A percentile compares a stretch with the other conserved stretches of the same genome.
These are phyloP conservation scores for Arrhopalites spinosus DNA, from an alignment of 2,888 invertebrate species.

Conservation along the genomic window DNA sequence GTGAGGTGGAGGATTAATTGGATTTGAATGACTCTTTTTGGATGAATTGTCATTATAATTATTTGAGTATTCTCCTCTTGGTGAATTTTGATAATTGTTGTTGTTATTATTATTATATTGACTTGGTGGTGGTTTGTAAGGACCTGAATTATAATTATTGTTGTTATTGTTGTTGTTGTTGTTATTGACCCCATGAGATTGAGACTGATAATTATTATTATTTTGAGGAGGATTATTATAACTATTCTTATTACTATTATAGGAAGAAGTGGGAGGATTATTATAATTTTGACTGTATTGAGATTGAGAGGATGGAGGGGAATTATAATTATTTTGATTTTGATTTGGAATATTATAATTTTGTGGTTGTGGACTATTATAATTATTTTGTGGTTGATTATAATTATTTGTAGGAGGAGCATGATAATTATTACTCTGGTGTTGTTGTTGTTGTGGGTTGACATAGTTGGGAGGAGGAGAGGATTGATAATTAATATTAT, in stretches of 20 bases:
- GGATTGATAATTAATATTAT: slow-evolving; percentile 3
- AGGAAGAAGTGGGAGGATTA: slow-evolving; percentile 15
- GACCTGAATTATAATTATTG: neutral
- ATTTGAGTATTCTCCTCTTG: slow-evolving; percentile 5
- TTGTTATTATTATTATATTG: neutral
- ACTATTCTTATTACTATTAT: slow-evolving; percentile 28
- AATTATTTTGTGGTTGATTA: neutral
- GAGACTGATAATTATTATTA: slow-evolving; percentile 2
- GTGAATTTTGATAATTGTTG: neutral
- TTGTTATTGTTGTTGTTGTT: neutral
- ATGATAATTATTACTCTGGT: slow-evolving; percentile 5
- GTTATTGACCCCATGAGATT: neutral
- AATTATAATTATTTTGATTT: slow-evolving; percentile 20
- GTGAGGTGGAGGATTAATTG: neutral
- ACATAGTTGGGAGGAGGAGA: neutral
- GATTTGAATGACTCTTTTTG: neutral
- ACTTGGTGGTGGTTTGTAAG: neutral
- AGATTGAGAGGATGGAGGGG: slow-evolving; percentile 5
- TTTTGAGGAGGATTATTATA: slow-evolving; percentile 34
- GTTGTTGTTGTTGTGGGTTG: neutral
- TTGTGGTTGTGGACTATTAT: neutral
- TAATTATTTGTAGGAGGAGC: neutral
- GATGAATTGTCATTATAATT: neutral
- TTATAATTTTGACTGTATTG: slow-evolving; percentile 36
- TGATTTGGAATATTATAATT: slow-evolving; percentile 24